Base-by-base conservation (phyloP, 2,113 vertebrate genomes). In the Columbina picui region DNA sequence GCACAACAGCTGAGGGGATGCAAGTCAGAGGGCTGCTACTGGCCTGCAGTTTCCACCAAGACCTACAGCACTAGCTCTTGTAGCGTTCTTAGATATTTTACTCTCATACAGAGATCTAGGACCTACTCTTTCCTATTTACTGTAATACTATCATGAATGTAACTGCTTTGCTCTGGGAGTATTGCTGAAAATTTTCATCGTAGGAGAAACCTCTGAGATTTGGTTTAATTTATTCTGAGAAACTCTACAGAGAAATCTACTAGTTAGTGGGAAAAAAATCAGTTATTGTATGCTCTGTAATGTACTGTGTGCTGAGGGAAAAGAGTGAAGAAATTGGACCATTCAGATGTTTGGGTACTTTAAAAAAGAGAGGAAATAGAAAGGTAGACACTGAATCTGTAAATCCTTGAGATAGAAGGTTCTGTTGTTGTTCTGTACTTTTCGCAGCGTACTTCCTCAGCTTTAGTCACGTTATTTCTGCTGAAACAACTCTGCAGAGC, bases 191-290 rank as follows among this genome's bases (percentile, higher is more conserved):
- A 74, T 77, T 92, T 90, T 95, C 30, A 81, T 86, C 57, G 36
- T 3, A 82, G 56, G 10, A 93, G 67, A 26, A 89, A 36, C 36
- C 81, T 84, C n/a, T 82, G 82, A 91, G 87, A 61, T 79, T 78
- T 63, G 22, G 34, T 59, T 87, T 94, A 57, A 87, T 87, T 82
- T 84, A 91, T 89, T 84, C 78, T 56, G 34, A 83, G 91, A 47
- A 87, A 78, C 10, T 77, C 93, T 84, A 11, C 9, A 15, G 87
- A 87, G 87, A 67, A 87, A 89, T 88, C 26, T 84, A 23, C 50
- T 26, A 39, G 59, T 79, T 73, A 57, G 50, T 53, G 34, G 1
- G 4, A 20, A 52, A 29, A 52, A 52, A 52, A n/a, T 5, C 11
- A 12, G 57, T 86, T 64, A 47, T 68, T 91, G 21, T 68, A 9